phyloP scores from a whole-genome alignment of 2,797 vertebrate genomes.

The Urophycis tenuis region DNA sequence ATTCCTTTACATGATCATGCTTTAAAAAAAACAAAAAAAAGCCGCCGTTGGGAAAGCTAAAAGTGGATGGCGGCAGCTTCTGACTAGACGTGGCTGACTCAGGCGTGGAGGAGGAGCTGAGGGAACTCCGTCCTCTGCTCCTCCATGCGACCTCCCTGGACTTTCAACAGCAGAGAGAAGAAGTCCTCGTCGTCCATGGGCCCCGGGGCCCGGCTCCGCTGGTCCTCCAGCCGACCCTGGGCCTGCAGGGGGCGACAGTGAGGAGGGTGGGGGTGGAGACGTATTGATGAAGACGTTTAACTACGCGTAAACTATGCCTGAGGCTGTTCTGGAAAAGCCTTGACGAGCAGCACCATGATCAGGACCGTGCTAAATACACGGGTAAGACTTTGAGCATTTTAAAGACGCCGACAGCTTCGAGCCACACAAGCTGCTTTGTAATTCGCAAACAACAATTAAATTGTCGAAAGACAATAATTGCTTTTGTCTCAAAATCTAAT shows the following conservation, averaged over 20 bases:
- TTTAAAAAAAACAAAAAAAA: neutral
- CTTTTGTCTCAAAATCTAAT: too few relatives aligned
- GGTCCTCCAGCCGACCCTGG: conserved; percentile 80
- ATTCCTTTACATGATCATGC: neutral
- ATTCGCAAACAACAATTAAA: too few relatives aligned
- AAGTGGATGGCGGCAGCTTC: neutral
- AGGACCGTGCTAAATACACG: too few relatives aligned
- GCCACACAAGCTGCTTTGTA: too few relatives aligned
- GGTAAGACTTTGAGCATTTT: too few relatives aligned
- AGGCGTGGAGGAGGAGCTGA: conserved; percentile 59
- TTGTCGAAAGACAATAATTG: too few relatives aligned
- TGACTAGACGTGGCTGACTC: conserved; percentile 28
- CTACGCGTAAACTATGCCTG: too few relatives aligned
- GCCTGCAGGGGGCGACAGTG: conserved; percentile 53
- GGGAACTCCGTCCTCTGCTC: conserved; percentile 81
- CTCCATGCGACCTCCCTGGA: conserved; percentile 83
- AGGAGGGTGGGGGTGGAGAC: neutral
- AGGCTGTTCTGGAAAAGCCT: too few relatives aligned
- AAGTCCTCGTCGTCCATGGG: conserved; percentile 85
- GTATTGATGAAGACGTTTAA: too few relatives aligned
- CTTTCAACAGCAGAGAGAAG: conserved; percentile 80
- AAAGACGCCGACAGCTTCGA: too few relatives aligned
- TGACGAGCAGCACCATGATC: too few relatives aligned
- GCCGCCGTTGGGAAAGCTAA: neutral
- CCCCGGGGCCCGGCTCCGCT: conserved; percentile 78